Conservation (phyloP, 2,888 invertebrate genomes). For the Sminthurides aquaticus region DNA sequence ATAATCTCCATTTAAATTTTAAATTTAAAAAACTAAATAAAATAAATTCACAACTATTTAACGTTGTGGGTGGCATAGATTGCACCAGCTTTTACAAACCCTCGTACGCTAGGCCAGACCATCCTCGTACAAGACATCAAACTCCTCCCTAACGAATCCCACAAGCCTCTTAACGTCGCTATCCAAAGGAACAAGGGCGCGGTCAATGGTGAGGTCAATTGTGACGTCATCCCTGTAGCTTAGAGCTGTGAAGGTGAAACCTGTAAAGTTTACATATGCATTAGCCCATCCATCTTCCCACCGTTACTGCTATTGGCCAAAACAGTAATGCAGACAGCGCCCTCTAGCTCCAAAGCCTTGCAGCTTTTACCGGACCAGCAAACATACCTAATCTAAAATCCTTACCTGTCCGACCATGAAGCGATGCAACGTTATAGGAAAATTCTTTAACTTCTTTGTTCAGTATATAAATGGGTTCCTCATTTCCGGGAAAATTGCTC, state of each 20-base stretch:
- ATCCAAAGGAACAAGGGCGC: background rate
- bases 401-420: constrained; percentile 17
- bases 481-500: constrained; percentile 16
- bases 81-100: too few relatives aligned
- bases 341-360: too few relatives aligned
- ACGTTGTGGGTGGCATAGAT: too few relatives aligned
- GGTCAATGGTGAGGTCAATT: constrained; percentile 16
- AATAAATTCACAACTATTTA: too few relatives aligned
- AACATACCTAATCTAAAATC: too few relatives aligned
- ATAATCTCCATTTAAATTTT: too few relatives aligned
- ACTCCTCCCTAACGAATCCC: constrained; percentile 5
- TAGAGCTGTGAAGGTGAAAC: constrained; percentile 16
- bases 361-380: too few relatives aligned
- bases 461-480: constrained; percentile 9
- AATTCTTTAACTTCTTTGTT: constrained; percentile 4
- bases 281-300: too few relatives aligned
- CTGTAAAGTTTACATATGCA: too few relatives aligned
- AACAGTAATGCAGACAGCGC: too few relatives aligned
- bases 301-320: too few relatives aligned
- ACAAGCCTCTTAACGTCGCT: constrained; percentile 2
- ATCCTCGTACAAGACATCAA: constrained; percentile 6
- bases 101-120: background rate
- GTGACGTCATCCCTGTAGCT: constrained; percentile 3
- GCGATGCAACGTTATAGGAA: constrained; percentile 16
- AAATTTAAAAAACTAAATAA: too few relatives aligned